Evolutionary conservation across 1,140 invertebrate genomes (phyloP).

Genomic region (Spodoptera frugiperda): DNA sequence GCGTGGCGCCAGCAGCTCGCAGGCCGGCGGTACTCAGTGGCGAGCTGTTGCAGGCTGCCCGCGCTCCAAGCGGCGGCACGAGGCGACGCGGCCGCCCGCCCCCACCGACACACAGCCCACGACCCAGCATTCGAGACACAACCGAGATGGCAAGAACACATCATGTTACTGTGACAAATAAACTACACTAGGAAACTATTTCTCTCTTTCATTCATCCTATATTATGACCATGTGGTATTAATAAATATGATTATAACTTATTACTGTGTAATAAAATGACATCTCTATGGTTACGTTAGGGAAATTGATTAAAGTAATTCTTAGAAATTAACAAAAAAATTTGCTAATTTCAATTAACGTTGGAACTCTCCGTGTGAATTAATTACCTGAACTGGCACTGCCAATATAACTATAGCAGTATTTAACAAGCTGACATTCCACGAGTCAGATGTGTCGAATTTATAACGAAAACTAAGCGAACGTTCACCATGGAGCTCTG

Average conservation of each 20-base stretch:
- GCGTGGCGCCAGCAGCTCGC: background rate
- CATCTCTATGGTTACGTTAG: too few relatives aligned
- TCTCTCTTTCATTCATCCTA: background rate
- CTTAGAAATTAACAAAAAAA: too few relatives aligned
- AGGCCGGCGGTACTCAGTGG: background rate
- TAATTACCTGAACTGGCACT: too few relatives aligned
- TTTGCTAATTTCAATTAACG: too few relatives aligned
- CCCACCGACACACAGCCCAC: background rate
- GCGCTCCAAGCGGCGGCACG: background rate
- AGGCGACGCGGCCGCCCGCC: background rate
- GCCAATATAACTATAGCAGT: background rate
- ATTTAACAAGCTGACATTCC: slow-evolving; percentile 30
- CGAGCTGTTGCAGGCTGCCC: slow-evolving; percentile 33
- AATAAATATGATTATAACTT: too few relatives aligned
- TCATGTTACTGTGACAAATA: background rate
- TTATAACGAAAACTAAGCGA: slow-evolving; percentile 50
- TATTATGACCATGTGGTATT: too few relatives aligned
- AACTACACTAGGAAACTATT: background rate
- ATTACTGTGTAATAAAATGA: too few relatives aligned
- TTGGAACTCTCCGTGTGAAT: too few relatives aligned
- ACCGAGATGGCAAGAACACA: too few relatives aligned
- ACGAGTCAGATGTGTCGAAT: slow-evolving; percentile 36
- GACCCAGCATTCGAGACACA: background rate
- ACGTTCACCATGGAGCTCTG: background rate
- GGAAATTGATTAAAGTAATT: too few relatives aligned